Percentiles rank a stretch among this genome's conserved stretches.
These are phyloP conservation scores for Rana temporaria DNA, from an alignment of 2,113 vertebrate species.

Conservation along the genomic window DNA sequence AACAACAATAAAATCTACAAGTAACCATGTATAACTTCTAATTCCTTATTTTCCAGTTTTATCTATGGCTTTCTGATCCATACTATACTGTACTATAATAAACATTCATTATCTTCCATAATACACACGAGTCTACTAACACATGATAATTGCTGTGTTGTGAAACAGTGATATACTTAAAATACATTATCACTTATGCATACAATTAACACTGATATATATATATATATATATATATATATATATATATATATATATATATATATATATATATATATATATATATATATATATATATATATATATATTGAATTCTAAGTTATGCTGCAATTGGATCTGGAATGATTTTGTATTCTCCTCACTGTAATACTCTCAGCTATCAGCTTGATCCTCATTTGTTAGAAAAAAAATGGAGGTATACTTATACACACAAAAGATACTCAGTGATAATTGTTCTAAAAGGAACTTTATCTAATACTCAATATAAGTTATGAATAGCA, in stretches of 20 bases:
- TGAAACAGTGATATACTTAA: too few species aligned
- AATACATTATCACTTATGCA: too few species aligned
- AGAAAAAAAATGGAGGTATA: constrained; percentile 40
- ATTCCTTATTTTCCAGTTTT: too few species aligned
- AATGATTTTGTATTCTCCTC: constrained; percentile 7
- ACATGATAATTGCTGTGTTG: too few species aligned
- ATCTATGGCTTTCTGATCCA: too few species aligned
- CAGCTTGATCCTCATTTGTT: constrained; percentile 17
- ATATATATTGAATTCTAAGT: background rate
- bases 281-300: constrained; percentile 1
- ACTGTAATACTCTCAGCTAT: constrained; percentile 31
- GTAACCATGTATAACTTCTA: background rate
- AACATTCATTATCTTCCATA: too few species aligned
- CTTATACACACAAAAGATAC: constrained; percentile 16
- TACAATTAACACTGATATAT: background rate
- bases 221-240: background rate
- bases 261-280: background rate
- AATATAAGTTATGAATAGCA: background rate
- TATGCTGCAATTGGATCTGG: constrained; percentile 22
- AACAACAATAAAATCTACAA: constrained; percentile 15
- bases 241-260: constrained; percentile 24
- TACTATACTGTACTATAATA: too few species aligned
- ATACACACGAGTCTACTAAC: too few species aligned
- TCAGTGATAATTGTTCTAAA: constrained; percentile 14
- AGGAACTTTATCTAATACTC: background rate